A percentile compares a stretch with the other conserved stretches of the same genome.
These are phyloP conservation scores for Anguilla japonica DNA, from an alignment of 2,113 vertebrate genomes.

Conservation along the genomic window DNA sequence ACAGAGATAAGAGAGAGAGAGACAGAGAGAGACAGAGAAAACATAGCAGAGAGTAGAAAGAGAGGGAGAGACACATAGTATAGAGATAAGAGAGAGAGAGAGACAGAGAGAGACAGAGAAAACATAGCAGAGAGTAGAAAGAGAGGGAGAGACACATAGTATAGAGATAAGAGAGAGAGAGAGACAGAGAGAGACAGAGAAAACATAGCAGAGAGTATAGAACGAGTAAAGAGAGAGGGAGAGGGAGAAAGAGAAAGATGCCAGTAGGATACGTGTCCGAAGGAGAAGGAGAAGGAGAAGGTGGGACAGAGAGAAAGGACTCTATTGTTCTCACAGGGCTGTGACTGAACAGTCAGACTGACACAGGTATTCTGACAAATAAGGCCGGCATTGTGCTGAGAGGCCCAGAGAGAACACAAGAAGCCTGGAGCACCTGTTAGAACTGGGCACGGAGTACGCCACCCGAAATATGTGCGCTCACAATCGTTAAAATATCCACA, in stretches of 20 bases:
- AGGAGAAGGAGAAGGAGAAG: not conserved
- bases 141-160: slow-evolving; percentile 22
- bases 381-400: slow-evolving; percentile 64
- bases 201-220: slow-evolving; percentile 16
- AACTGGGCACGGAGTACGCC: slow-evolving; percentile 31
- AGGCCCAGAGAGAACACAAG: slow-evolving; percentile 30
- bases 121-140: not conserved
- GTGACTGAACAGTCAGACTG: slow-evolving; percentile 57
- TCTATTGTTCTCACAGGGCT: slow-evolving; percentile 65
- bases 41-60: too few species aligned
- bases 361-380: slow-evolving; percentile 73
- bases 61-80: too few species aligned
- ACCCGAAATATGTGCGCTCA: slow-evolving; percentile 17
- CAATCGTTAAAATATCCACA: slow-evolving; percentile 11
- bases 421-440: slow-evolving; percentile 56
- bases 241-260: not conserved
- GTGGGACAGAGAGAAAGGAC: slow-evolving; percentile 59
- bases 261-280: not conserved
- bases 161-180: slow-evolving; percentile 4
- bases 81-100: too few species aligned
- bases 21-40: too few species aligned
- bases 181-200: not conserved
- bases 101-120: not conserved
- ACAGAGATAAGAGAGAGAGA: not conserved
- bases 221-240: not conserved